Evolutionary conservation across 2,113 vertebrate species (phyloP), one percentile per base, ranked within the genome.

Genomic region (Empidonax traillii): DNA sequence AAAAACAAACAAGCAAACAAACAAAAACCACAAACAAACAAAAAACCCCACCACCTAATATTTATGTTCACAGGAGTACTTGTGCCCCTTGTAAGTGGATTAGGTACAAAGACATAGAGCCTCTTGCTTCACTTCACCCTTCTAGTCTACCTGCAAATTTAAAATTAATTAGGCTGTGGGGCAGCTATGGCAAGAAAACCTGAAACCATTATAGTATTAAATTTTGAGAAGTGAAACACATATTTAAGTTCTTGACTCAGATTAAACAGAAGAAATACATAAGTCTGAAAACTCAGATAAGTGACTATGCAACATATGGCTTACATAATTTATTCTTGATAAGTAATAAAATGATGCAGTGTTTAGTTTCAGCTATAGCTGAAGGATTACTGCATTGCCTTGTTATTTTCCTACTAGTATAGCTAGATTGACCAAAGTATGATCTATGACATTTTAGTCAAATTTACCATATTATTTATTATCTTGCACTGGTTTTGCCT

Each of bases 1-100:
- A 72, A 66, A 77, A 59, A 46, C 35, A 35, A 35, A 7, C 35
- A 35, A 35, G 7, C 35, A 35, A 35, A 35, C 35, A 35, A 35
- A 35, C 35, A 35, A 35, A 35, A 35, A 35, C 7, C 35, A 35
- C 35, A 35, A 35, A 35, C 35, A 35, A 66, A 77, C 55, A 41
- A 13, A 46, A 74, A 59, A 7, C 35, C 35, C 35, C 35, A 35
- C 35, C 35, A 18, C 43, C 7, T 6, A 44, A 46, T 55, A 75
- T 43, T 13, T 74, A 9, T 56, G 14, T 47, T 81, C 33, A 43
- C 14, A 79, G 44, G 27, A 83, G 65, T 56, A 43, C 10, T 51
- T 0, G 0, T 28, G 39, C 8, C 5, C 5, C 6, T 62, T 51
- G 5, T 39, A 63, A 83, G 12, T 33, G 16, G 7, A n/a, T 14